Base-by-base conservation (phyloP, 1,140 invertebrate genomes). In the Drosophila kikkawai region DNA sequence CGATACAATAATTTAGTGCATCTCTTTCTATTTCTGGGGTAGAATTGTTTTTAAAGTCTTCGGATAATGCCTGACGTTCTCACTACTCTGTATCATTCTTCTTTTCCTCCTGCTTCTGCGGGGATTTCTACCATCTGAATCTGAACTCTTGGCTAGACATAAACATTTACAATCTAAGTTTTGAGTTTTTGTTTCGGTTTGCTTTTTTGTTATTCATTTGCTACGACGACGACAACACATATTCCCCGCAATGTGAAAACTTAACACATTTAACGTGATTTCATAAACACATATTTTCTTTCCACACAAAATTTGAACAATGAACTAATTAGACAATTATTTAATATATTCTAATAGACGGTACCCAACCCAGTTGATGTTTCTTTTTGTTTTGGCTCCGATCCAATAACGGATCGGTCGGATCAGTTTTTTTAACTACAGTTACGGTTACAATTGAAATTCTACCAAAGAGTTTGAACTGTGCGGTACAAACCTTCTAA, bases 251-350 rank as follows among this genome's bases (percentile, higher is more conserved):
- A 75, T 57, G 37, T 59, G 36, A 37, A 55, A 75, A 81, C 80
- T 76, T 69, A 69, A 71, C 60, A 79, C 64, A 61, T 22, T 56
- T 39, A 65, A 58, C 45, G 70, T 71, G 60, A 76, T 42, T 42
- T 29, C 11, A 34, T 34, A 59, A 69, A 74, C 55, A 81, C 69
- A 61, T 64, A 48, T 75, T 12, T 58, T 73, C 22, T 11, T 4
- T 55, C 53, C 36, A 39, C 67, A 66, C 79, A 77, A 57, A 76
- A 78, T 86, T 85, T 77, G 82, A 82, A 82, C 80, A 79, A 83
- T 74, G 44, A 83, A 82, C 80, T 82, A 82, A 83, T 77, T 88
- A 88, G 48, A 83, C 86, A 80, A 80, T 77, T 74, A 74, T 73
- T 73, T 60, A 75, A 77, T 88, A 88, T 75, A 79, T 74, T 69